Percentiles rank a stretch among this genome's conserved stretches.
Evolutionary conservation across 2,113 vertebrate genomes (phyloP).

Genomic region (Brachyhypopomus gauderio): DNA sequence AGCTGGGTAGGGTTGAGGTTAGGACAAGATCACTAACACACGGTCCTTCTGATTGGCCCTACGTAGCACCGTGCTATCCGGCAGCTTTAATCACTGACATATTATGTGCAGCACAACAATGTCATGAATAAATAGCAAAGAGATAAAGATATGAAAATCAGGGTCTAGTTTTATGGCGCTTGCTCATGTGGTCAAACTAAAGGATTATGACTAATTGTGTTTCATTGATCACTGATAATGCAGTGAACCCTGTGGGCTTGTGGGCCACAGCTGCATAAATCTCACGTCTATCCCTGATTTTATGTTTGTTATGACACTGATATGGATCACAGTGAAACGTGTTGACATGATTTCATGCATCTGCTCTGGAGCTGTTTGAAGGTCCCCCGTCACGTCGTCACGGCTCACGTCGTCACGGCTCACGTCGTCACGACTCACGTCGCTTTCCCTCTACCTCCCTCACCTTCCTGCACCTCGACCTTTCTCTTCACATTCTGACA

Average conservation of each 20-base stretch:
- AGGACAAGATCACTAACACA: not conserved
- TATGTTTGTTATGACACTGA: slow-evolving; percentile 46
- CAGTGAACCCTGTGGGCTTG: not conserved
- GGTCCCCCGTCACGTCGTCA: slow-evolving; percentile 37
- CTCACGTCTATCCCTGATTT: not conserved
- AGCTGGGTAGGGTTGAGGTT: too few species aligned
- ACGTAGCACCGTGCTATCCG: not conserved
- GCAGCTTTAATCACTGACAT: not conserved
- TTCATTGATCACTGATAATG: not conserved
- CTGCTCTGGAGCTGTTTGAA: slow-evolving; percentile 41
- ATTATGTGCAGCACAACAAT: not conserved
- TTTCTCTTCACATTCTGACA: slow-evolving; percentile 28
- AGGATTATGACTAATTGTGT: not conserved
- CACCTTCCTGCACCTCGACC: slow-evolving; percentile 1
- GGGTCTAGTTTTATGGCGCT: not conserved
- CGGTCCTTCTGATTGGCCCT: not conserved
- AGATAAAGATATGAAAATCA: not conserved
- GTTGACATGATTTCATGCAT: slow-evolving; percentile 47
- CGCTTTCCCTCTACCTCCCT: not conserved
- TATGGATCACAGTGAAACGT: slow-evolving; percentile 46
- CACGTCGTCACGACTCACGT: too few species aligned
- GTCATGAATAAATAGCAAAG: not conserved
- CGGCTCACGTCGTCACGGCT: too few species aligned
- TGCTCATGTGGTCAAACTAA: not conserved
- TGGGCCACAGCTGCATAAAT: not conserved